Evolutionary conservation across 2,797 vertebrate species (phyloP).

Genomic region (Podarcis lilfordi): DNA sequence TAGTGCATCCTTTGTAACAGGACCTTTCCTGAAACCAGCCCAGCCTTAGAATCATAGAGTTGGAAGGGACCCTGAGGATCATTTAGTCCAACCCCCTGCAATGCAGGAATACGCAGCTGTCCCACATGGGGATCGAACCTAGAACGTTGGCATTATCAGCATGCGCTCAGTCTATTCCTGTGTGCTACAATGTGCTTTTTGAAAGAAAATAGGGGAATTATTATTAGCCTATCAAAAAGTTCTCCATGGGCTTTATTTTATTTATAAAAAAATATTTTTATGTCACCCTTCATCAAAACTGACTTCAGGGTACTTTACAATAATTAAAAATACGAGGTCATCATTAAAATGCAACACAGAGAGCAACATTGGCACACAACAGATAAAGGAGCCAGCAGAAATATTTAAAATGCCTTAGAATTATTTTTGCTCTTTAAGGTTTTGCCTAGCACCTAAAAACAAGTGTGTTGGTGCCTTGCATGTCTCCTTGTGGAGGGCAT

Average conservation of each 20-base stretch:
- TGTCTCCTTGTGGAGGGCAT: background rate
- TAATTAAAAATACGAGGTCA: background rate
- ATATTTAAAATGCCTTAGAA: background rate
- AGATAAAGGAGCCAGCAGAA: background rate
- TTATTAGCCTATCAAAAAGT: background rate
- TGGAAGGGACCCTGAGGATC: too few relatives aligned
- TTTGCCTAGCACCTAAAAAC: background rate
- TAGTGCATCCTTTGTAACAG: background rate
- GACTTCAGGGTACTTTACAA: background rate
- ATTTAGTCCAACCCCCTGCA: too few relatives aligned
- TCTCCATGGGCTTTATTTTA: constrained; percentile 34
- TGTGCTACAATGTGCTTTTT: constrained; percentile 3
- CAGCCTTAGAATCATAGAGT: background rate
- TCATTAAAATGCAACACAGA: background rate
- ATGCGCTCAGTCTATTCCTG: background rate
- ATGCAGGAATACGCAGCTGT: too few relatives aligned
- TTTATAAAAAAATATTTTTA: background rate
- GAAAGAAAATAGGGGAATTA: background rate
- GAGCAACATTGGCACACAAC: background rate
- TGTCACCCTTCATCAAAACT: background rate
- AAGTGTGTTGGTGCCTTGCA: background rate
- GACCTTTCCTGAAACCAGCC: background rate
- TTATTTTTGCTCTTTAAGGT: background rate
- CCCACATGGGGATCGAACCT: too few relatives aligned
- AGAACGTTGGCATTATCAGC: background rate